Evolutionary conservation across 2,888 invertebrate genomes (phyloP).

Genomic region (Dryococelus australis): DNA sequence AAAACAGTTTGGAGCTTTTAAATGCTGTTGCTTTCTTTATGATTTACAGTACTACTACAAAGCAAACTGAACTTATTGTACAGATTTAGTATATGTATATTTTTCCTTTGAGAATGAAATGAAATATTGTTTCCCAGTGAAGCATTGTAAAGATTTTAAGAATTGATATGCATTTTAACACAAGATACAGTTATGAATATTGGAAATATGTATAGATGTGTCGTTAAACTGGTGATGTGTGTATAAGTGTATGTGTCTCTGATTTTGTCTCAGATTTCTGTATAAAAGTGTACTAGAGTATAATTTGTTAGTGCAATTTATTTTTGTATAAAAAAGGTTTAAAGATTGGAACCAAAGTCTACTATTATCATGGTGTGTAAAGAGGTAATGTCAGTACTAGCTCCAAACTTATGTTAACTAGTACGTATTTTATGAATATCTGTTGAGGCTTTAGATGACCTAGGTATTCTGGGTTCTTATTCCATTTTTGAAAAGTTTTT

Average conservation of each 20-base stretch:
- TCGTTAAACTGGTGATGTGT: neutral
- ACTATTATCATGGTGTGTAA: neutral
- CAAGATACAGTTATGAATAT: neutral
- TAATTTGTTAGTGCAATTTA: neutral
- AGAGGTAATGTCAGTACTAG: neutral
- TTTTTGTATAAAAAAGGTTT: neutral
- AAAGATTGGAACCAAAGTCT: neutral
- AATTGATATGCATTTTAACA: neutral
- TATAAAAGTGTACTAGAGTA: neutral
- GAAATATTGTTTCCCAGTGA: neutral
- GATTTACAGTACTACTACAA: too few species aligned
- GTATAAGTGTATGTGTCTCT: neutral
- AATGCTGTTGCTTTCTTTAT: too few species aligned
- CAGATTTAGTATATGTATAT: too few species aligned
- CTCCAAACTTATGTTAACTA: neutral
- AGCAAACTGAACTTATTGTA: too few species aligned
- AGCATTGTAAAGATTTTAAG: neutral
- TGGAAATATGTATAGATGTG: neutral
- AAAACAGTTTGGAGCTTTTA: too few species aligned
- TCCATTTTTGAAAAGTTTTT: too few species aligned
- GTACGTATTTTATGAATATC: neutral
- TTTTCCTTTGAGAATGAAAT: too few species aligned
- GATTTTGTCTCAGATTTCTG: too few species aligned
- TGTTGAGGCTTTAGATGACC: too few species aligned
- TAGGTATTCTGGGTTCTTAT: too few species aligned